Percentiles rank a stretch among this genome's conserved stretches.
Conservation (phyloP, 2,888 invertebrate species). For the Onchidella celtica region DNA sequence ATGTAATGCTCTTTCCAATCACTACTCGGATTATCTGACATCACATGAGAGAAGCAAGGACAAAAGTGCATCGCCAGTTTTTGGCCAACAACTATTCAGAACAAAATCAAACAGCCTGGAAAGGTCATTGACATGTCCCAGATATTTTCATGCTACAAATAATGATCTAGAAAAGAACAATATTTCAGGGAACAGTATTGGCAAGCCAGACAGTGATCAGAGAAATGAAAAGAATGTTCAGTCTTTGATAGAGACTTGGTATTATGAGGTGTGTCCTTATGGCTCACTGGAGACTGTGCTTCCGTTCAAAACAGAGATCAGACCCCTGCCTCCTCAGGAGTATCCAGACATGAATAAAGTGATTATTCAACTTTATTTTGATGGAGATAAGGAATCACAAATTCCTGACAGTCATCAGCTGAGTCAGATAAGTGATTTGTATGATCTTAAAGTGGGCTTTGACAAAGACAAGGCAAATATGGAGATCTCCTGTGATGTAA, state of each 20-base stretch:
- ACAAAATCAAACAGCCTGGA: too few species aligned
- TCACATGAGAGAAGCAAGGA: too few species aligned
- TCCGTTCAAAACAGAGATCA: slow-evolving; percentile 46
- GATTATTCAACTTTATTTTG: slow-evolving; percentile 40
- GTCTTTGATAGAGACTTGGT: slow-evolving; percentile 46
- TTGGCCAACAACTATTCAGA: too few species aligned
- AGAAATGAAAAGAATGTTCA: slow-evolving; percentile 13
- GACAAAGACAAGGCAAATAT: slow-evolving; percentile 49
- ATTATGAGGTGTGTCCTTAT: slow-evolving; percentile 41
- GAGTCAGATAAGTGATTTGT: slow-evolving; percentile 41
- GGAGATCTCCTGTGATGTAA: slow-evolving; percentile 37
- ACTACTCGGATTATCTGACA: too few species aligned
- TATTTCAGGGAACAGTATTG: too few species aligned
- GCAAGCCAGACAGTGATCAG: neutral
- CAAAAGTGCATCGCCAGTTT: too few species aligned
- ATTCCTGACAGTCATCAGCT: slow-evolving; percentile 29
- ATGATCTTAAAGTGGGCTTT: slow-evolving; percentile 39
- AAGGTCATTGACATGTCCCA: too few species aligned
- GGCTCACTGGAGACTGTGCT: slow-evolving; percentile 30
- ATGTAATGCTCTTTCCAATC: too few species aligned
- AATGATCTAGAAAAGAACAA: too few species aligned
- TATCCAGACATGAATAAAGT: slow-evolving; percentile 48
- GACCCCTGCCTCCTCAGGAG: slow-evolving; percentile 19
- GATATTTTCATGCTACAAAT: too few species aligned
- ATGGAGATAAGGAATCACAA: neutral